Conservation (phyloP, 1,140 invertebrate species). For the Drosophila teissieri region DNA sequence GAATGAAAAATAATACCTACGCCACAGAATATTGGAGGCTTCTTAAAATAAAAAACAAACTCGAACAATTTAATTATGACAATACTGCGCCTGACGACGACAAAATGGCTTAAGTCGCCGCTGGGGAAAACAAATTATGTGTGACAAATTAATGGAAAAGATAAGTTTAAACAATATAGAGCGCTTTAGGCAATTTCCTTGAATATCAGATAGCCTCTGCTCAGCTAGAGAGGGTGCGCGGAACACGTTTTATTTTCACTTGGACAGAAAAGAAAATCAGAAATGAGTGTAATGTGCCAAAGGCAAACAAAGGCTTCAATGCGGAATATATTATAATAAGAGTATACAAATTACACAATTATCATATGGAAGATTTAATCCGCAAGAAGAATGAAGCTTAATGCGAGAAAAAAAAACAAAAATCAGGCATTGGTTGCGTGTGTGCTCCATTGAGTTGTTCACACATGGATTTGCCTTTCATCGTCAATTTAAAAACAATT, state of each 20-base stretch:
- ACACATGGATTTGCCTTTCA: slow-evolving; percentile 48
- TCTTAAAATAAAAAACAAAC: slow-evolving; percentile 31
- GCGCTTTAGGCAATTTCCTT: no score
- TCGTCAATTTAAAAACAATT: slow-evolving; percentile 65
- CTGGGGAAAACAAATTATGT: slow-evolving; percentile 56
- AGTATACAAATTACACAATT: not conserved
- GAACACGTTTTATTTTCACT: no score
- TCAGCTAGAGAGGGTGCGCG: no score
- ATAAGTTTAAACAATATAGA: not conserved
- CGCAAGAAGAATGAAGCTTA: slow-evolving; percentile 2
- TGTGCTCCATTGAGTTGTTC: slow-evolving; percentile 18
- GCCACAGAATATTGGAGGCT: slow-evolving; percentile 31
- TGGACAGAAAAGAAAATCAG: no score
- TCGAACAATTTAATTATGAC: slow-evolving; percentile 42
- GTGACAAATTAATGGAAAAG: not conserved
- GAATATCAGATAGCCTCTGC: no score
- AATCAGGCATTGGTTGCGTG: slow-evolving; percentile 20
- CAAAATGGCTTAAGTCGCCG: slow-evolving; percentile 57
- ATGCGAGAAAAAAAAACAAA: not conserved
- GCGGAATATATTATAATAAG: no score
- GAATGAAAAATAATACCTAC: slow-evolving; percentile 32
- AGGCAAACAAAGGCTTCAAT: no score
- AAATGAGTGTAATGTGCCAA: no score
- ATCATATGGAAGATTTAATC: not conserved
- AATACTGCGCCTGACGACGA: slow-evolving; percentile 17